Evolutionary conservation across 1,140 invertebrate species (phyloP).

Genomic region (Eueides isabella): DNA sequence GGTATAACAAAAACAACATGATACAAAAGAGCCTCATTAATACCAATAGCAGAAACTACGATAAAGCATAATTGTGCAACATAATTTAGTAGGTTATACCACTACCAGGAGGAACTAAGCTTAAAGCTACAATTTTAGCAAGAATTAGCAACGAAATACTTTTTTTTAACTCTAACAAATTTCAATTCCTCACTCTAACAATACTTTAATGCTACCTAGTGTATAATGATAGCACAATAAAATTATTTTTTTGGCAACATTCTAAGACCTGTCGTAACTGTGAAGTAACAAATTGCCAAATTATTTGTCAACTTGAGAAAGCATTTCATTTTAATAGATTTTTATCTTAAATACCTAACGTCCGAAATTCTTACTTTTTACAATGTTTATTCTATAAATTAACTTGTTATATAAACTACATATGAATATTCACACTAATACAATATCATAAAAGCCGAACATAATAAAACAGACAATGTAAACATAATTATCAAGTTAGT

Average conservation of each 20-base stretch:
- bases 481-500: too few species aligned
- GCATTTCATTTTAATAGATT: constrained; percentile 4
- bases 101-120: not conserved
- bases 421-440: not conserved
- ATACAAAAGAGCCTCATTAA: not conserved
- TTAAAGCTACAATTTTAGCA: constrained; percentile 51
- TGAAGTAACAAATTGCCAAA: constrained; percentile 55
- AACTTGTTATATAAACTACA: not conserved
- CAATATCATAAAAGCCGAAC: not conserved
- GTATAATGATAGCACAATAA: constrained; percentile 45
- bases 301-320: constrained; percentile 41
- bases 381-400: not conserved
- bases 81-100: not conserved
- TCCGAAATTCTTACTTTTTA: not conserved
- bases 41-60: not conserved
- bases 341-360: not conserved
- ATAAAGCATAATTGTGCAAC: not conserved
- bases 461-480: too few species aligned
- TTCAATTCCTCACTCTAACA: not conserved
- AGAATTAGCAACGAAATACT: constrained; percentile 50
- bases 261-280: constrained; percentile 39
- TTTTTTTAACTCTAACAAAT: constrained; percentile 16
- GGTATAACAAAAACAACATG: not conserved
- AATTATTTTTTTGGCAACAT: constrained; percentile 65
- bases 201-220: not conserved